Evolutionary conservation across 64 coral and sea anemone genomes (phyloP).

Genomic region (Hydrozoanthus tunicans): DNA sequence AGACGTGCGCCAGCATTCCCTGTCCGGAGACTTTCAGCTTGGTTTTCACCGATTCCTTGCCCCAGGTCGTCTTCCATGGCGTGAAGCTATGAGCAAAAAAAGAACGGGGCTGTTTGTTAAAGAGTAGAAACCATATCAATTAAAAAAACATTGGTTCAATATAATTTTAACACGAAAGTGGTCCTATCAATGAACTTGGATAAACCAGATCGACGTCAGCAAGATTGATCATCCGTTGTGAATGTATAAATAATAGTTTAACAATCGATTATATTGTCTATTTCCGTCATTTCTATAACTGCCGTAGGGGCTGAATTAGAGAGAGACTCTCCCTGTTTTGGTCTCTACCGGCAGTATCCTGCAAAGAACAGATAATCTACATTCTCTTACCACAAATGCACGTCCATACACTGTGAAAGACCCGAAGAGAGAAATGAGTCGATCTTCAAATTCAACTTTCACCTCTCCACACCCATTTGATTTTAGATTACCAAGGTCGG

Average conservation of each 20-base stretch:
- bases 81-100: not conserved
- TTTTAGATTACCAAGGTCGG: slow-evolving; percentile 21
- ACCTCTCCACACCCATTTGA: slow-evolving; percentile 23
- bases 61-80: not conserved
- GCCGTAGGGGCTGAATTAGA: too few species aligned
- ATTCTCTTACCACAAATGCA: slow-evolving; percentile 43
- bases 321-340: too few species aligned
- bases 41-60: not conserved
- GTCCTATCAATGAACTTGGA: too few species aligned
- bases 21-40: not conserved
- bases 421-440: slow-evolving; percentile 7
- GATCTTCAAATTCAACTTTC: not conserved
- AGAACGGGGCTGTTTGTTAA: not conserved
- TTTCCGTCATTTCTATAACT: too few species aligned
- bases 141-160: too few species aligned
- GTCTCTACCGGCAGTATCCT: too few species aligned
- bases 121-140: too few species aligned
- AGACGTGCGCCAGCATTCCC: not conserved
- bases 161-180: too few species aligned
- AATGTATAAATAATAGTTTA: too few species aligned
- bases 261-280: too few species aligned
- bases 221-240: too few species aligned
- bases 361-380: not conserved
- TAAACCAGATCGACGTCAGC: too few species aligned
- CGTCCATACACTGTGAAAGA: slow-evolving; percentile 38